These are phyloP conservation scores for Tenthredo mesomela DNA, from an alignment of 2,888 invertebrate species.

Conservation along the genomic window DNA sequence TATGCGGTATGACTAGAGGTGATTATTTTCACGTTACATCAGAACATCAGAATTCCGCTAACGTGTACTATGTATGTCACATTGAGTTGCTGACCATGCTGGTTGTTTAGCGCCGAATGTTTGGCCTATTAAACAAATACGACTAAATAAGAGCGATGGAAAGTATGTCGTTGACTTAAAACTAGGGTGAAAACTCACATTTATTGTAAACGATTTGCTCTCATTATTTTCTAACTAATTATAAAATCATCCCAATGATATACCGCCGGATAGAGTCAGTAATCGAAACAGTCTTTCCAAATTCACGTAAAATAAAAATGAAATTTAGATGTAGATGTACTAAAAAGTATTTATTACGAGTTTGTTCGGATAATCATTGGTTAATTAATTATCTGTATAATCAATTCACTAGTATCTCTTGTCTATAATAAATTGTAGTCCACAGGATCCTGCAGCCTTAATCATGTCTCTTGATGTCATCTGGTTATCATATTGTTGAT, in stretches of 20 bases:
- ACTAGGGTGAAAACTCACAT: neutral
- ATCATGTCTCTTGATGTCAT: neutral
- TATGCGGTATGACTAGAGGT: neutral
- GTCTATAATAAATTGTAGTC: neutral
- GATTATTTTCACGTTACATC: constrained; percentile 37
- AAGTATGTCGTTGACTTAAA: constrained; percentile 2
- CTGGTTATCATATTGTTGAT: neutral
- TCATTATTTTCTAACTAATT: neutral
- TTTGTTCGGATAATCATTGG: neutral
- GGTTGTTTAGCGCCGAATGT: constrained; percentile 38
- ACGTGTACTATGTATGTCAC: constrained; percentile 36
- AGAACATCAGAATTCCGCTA: constrained; percentile 41
- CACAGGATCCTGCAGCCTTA: neutral
- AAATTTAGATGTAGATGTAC: neutral
- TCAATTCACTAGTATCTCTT: neutral
- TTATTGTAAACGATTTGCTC: neutral
- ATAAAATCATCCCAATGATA: neutral
- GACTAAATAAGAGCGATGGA: constrained; percentile 29
- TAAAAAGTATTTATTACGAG: neutral
- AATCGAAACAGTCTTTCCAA: neutral
- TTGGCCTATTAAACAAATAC: constrained; percentile 49
- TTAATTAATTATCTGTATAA: neutral
- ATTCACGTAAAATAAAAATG: neutral
- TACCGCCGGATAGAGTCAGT: neutral
- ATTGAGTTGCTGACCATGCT: constrained; percentile 45